These are phyloP conservation scores for Pardosa pseudoannulata DNA, from an alignment of 2,888 invertebrate genomes.

Conservation along the genomic window DNA sequence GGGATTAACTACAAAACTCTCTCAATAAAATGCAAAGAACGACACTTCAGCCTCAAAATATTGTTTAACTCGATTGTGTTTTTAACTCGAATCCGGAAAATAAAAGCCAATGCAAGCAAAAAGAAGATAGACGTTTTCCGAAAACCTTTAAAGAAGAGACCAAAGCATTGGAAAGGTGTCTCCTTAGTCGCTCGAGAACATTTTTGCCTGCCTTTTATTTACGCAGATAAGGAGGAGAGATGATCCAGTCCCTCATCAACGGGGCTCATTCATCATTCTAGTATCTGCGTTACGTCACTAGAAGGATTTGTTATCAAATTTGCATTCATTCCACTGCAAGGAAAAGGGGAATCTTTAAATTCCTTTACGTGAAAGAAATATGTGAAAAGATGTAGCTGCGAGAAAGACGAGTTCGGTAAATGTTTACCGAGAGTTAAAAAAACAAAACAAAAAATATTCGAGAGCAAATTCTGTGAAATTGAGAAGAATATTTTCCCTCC, in stretches of 20 bases:
- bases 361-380: background rate
- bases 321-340: background rate
- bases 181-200: background rate
- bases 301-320: conserved; percentile 4
- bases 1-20: no score
- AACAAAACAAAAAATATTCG: no score
- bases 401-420: no score
- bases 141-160: background rate
- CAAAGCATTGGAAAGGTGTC: background rate
- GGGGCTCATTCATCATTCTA: background rate
- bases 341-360: background rate
- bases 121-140: background rate
- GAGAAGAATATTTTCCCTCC: no score
- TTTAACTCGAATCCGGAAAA: no score
- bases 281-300: background rate
- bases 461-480: no score
- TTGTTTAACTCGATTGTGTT: no score
- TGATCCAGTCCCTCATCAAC: background rate
- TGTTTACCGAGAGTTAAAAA: no score
- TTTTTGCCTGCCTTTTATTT: background rate
- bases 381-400: no score
- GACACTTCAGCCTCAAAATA: no score
- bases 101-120: background rate
- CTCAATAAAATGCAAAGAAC: no score
- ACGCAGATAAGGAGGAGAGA: background rate